phyloP scores from a whole-genome alignment of 2,113 vertebrate species.

The Origma solitaria region DNA sequence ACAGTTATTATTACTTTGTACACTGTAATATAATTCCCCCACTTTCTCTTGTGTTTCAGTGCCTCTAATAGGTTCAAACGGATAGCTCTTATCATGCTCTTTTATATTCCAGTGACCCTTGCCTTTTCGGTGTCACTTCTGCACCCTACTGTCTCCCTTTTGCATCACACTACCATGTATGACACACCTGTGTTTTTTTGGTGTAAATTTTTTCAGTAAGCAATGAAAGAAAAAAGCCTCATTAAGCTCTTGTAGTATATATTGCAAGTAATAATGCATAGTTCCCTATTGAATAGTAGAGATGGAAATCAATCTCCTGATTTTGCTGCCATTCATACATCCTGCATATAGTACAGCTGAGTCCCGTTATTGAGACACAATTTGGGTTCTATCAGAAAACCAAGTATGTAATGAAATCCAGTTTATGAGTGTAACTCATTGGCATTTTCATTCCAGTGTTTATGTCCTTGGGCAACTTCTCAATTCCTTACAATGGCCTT shows the following conservation, averaged over 20 bases:
- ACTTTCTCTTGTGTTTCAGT: conserved; percentile 52
- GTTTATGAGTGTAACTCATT: background rate
- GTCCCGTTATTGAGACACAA: conserved; percentile 12
- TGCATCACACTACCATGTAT: background rate
- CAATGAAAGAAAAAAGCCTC: conserved; percentile 49
- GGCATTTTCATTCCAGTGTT: background rate
- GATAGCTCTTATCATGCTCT: background rate
- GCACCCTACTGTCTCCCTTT: background rate
- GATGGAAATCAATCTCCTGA: conserved; percentile 66
- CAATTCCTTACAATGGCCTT: background rate
- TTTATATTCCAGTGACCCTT: conserved; percentile 1
- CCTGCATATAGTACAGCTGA: conserved; percentile 34
- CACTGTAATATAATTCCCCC: conserved; percentile 61
- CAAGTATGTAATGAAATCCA: background rate
- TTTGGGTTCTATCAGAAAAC: conserved; percentile 51
- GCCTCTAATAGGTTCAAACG: conserved; percentile 17
- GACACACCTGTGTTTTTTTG: background rate
- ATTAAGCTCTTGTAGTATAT: conserved; percentile 62
- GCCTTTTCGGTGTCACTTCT: background rate
- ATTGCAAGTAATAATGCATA: conserved; percentile 68
- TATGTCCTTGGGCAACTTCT: background rate
- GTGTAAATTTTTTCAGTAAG: conserved; percentile 28
- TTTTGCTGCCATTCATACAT: conserved; percentile 47
- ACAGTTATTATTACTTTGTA: conserved; percentile 75
- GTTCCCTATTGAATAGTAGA: conserved; percentile 69